Evolutionary conservation across 30 jellyfish, hydroid and myxozoan species (phyloP).

Genomic region (Hydra vulgaris): DNA sequence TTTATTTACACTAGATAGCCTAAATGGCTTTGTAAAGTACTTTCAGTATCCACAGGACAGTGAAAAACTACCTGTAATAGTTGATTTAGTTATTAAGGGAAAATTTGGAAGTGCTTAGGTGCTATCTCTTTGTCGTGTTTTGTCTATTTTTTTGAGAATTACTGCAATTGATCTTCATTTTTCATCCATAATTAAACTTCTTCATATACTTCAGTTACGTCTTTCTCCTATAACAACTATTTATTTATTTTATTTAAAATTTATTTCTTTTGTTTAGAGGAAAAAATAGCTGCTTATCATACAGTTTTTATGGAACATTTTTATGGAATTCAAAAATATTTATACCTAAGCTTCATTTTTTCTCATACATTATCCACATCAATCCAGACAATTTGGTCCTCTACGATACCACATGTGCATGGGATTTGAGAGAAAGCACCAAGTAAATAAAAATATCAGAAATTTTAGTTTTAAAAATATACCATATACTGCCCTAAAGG

Average conservation of each 20-base stretch:
- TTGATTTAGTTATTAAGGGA: neutral
- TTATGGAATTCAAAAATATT: neutral
- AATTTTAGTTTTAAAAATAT: no score
- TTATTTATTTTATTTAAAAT: no score
- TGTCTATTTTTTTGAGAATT: neutral
- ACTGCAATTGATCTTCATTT: neutral
- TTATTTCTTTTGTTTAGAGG: neutral
- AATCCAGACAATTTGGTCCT: neutral
- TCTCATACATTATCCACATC: neutral
- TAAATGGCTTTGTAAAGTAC: neutral
- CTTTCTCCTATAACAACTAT: neutral
- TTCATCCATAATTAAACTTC: neutral
- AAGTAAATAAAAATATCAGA: neutral
- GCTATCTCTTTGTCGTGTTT: neutral
- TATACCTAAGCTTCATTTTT: neutral
- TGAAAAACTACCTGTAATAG: neutral
- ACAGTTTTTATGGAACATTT: neutral
- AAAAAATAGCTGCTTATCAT: neutral
- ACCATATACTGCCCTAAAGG: neutral
- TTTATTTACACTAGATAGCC: neutral
- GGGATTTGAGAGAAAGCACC: neutral
- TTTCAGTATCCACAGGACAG: neutral
- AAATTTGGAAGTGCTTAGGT: neutral
- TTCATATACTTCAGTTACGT: neutral
- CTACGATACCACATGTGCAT: neutral